Evolutionary conservation across 1,140 invertebrate genomes (phyloP), one percentile per base, ranked within the genome.

Genomic region (Triops cancriformis): DNA sequence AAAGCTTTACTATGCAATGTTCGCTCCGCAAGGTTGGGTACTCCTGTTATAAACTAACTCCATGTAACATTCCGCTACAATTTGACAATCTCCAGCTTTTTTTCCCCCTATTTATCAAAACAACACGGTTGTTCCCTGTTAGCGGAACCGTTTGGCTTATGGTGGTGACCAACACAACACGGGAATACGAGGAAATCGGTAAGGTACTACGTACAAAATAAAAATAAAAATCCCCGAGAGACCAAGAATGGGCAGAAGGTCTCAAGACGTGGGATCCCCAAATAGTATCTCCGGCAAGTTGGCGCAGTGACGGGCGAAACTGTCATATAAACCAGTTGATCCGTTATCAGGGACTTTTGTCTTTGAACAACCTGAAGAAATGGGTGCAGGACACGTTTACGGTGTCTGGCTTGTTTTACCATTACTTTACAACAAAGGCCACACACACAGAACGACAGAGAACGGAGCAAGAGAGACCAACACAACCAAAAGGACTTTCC

Each of bases 261-360:
- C 18, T 10, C 6, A 64, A 64, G 51, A 23, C 51, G 51, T 64
- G 51, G 10, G 51, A 64, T 6, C 51, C 14, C 14, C 14, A 64
- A n/a, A 64, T 23, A 23, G n/a, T 23, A 64, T 18, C 5, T 64
- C 6, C 14, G 23, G 10, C 51, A 64, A 64, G 18, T 23, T 23
- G 18, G 18, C 10, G 18, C 51, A 64, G 51, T 64, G 31, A 37
- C 51, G 7, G 51, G 51, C 14, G 51, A 64, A 64, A n/a, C 10
- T 64, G 51, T 18, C 51, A n/a, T 64, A 64, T 64, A 64, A 64
- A 64, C 51, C 51, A 64, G 51, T 64, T 64, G 51, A 64, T 64
- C 51, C 51, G 51, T 64, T 64, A 64, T 64, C 51, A 64, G 51
- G 51, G 51, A 64, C 51, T 64, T 64, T 64, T 64, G 51, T 64